These are phyloP conservation scores for Drepanosiphum platanoidis DNA, from an alignment of 2,888 invertebrate species.

Conservation along the genomic window DNA sequence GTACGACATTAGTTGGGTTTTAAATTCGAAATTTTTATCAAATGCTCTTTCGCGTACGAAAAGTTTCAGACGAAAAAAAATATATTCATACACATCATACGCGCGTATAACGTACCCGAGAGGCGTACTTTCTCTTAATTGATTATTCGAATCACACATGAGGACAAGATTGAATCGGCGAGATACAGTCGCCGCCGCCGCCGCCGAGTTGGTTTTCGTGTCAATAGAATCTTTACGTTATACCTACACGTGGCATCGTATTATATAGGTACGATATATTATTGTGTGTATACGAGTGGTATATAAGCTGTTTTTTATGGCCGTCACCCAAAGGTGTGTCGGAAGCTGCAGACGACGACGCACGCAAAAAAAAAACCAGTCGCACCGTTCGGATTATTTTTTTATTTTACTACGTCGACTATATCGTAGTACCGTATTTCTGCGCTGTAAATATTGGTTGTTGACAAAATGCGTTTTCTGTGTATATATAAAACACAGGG, in stretches of 20 bases:
- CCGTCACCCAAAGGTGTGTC: constrained; percentile 48
- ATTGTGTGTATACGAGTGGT: neutral
- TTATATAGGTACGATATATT: no score
- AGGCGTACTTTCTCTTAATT: constrained; percentile 44
- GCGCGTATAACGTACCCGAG: neutral
- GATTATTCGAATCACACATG: constrained; percentile 54
- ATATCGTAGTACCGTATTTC: neutral
- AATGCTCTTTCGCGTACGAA: neutral
- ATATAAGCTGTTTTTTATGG: constrained; percentile 17
- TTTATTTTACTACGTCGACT: neutral
- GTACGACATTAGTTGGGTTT: neutral
- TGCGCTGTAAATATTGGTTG: constrained; percentile 27
- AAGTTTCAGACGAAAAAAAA: neutral
- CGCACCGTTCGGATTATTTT: constrained; percentile 16
- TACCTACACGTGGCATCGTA: neutral
- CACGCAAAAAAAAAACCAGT: constrained; percentile 33
- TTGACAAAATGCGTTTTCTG: constrained; percentile 41
- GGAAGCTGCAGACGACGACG: constrained; percentile 25
- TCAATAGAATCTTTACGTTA: constrained; percentile 50
- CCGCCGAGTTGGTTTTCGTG: constrained; percentile 22
- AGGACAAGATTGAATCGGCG: constrained; percentile 4
- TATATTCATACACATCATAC: neutral
- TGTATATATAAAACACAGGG: neutral
- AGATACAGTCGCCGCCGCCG: neutral
- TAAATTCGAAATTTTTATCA: neutral